Conservation (phyloP, 2,797 vertebrate species). For the Sebastes ruberrimus region DNA sequence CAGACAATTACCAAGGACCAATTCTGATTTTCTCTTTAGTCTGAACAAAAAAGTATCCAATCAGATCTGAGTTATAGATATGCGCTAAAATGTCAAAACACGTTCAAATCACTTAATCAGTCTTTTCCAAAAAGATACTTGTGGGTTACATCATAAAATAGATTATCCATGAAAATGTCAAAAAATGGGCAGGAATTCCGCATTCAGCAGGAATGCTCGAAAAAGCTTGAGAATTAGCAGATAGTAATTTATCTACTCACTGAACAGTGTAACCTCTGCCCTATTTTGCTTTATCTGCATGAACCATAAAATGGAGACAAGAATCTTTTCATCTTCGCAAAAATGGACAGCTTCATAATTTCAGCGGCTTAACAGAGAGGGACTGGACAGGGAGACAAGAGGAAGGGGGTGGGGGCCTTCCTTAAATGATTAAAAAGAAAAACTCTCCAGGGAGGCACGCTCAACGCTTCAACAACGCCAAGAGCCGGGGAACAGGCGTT, state of each 20-base stretch:
- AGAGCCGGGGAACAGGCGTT: constrained; percentile 2
- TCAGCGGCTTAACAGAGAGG: neutral
- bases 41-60: neutral
- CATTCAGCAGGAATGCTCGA: neutral
- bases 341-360: constrained; percentile 33
- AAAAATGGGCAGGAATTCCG: neutral
- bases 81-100: neutral
- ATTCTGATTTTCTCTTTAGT: neutral
- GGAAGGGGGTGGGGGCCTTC: neutral
- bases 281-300: constrained; percentile 17
- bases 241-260: constrained; percentile 11
- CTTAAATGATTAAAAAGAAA: constrained; percentile 52
- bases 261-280: constrained; percentile 12
- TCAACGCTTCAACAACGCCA: neutral
- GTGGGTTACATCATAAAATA: neutral
- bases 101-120: neutral
- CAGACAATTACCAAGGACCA: neutral
- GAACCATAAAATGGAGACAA: constrained; percentile 14
- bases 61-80: neutral
- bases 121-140: neutral
- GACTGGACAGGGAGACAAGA: neutral
- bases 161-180: neutral
- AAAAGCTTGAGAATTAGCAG: neutral
- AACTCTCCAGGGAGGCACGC: constrained; percentile 39
- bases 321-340: constrained; percentile 26